Base-by-base conservation (phyloP, 2,797 vertebrate genomes). In the Lacerta bilineata region DNA sequence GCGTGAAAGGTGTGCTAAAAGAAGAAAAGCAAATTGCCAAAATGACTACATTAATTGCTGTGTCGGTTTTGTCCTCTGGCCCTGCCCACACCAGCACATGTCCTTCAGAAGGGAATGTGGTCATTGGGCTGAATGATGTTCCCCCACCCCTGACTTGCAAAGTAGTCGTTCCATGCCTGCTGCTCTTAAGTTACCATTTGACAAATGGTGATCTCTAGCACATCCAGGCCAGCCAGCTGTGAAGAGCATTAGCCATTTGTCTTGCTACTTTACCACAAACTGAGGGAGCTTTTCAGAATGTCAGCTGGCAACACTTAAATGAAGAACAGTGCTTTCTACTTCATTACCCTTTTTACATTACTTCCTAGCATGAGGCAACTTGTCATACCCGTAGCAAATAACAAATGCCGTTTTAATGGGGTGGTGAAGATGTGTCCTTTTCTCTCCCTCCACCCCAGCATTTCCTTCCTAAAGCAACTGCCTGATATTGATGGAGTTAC, bases 261-360 rank as follows among this genome's bases (percentile, higher is more conserved):
- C 87, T 68, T 61, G 91, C 91, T 88, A 84, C 39, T 94, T 94
- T 93, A 84, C 90, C 77, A 89, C 69, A 84, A 93, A 90, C 87
- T 83, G 85, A 88, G 81, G 61, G 74, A 87, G 77, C 85, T 91
- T 94, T 94, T 90, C 88, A 90, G 80, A 90, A 39, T 25, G 10
- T 93, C 88, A 25, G 59, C 88, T 92, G 91, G 90, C 80, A 93
- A 81, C 88, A 43, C 72, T 86, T 80, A 93, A 89, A 68, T 87
- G 77, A 95, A 95, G 92, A 93, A 50, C 29, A 75, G 79, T 89
- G 17, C 82, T 95, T 93, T 59, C 83, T 88, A 78, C 87, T 90
- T 93, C 87, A 94, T 94, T 92, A 86, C 94, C 92, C 43, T 93
- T 55, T 94, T 91, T 88, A 95, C 91, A 79, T 36, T 7, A 0